Percentiles rank a stretch among this genome's conserved stretches.
Evolutionary conservation across 2,888 invertebrate species (phyloP).

Genomic region (Ephialtes manifestator): DNA sequence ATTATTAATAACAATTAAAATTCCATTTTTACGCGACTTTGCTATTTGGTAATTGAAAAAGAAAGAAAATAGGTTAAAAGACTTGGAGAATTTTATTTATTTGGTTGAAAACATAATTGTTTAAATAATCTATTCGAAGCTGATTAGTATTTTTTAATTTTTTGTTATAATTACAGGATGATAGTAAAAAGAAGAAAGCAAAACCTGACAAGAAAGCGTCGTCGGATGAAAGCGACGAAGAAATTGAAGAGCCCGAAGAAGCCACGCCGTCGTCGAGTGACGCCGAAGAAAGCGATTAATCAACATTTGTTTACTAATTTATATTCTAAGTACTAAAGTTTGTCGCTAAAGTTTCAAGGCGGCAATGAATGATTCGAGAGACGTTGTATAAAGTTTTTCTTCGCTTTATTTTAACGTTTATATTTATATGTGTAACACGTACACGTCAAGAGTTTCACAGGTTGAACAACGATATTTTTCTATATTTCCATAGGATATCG

Average conservation of each 20-base stretch:
- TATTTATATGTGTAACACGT: constrained; percentile 36
- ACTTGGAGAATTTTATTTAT: neutral
- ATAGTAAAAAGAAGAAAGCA: constrained; percentile 79
- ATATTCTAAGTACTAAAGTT: neutral
- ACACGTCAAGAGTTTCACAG: constrained; percentile 43
- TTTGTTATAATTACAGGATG: constrained; percentile 78
- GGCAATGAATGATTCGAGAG: neutral
- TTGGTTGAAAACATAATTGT: neutral
- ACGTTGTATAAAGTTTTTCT: constrained; percentile 19
- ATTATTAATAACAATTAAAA: neutral
- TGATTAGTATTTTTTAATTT: neutral
- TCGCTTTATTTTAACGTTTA: constrained; percentile 50
- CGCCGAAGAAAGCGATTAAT: constrained; percentile 81
- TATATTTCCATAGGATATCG: constrained; percentile 8
- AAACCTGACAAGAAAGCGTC: constrained; percentile 87
- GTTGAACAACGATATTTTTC: constrained; percentile 38
- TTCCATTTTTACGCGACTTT: neutral
- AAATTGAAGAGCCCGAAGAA: constrained; percentile 87
- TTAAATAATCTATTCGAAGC: neutral
- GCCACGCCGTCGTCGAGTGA: constrained; percentile 85
- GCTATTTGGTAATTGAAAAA: no score
- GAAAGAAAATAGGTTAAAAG: no score
- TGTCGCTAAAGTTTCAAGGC: neutral
- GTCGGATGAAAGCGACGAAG: constrained; percentile 88
- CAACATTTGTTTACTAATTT: neutral